Conservation (phyloP, 2,888 invertebrate genomes). For the Lymantria monacha region DNA sequence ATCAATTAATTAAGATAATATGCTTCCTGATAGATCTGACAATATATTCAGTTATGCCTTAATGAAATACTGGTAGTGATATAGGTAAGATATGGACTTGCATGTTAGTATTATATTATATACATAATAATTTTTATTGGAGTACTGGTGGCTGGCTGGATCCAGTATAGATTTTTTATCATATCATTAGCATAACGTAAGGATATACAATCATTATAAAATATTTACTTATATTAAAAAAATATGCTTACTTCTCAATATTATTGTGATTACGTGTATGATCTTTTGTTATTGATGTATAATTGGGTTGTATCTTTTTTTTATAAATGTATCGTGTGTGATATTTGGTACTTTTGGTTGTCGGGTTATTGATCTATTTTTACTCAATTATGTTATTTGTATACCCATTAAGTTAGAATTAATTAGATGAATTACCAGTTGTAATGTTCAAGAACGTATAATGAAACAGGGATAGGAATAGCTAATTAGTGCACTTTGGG, state of each 20-base stretch:
- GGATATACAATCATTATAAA: slow-evolving; percentile 49
- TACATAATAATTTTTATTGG: slow-evolving; percentile 47
- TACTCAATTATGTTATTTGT: slow-evolving; percentile 11
- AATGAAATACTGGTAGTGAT: slow-evolving; percentile 73
- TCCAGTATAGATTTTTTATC: slow-evolving; percentile 78
- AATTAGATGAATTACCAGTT: slow-evolving; percentile 19
- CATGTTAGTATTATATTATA: slow-evolving; percentile 62
- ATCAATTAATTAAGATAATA: slow-evolving; percentile 76
- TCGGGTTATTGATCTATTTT: slow-evolving; percentile 25
- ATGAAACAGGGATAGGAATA: too few relatives aligned
- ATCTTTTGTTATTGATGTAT: background rate
- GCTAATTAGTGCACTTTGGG: too few relatives aligned
- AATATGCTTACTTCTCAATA: slow-evolving; percentile 38
- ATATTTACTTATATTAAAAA: slow-evolving; percentile 46
- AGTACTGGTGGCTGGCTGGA: slow-evolving; percentile 62
- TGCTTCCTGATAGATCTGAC: slow-evolving; percentile 81
- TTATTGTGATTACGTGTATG: slow-evolving; percentile 3
- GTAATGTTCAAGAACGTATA: slow-evolving; percentile 17
- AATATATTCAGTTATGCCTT: slow-evolving; percentile 80
- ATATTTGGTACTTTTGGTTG: slow-evolving; percentile 13
- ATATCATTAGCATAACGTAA: slow-evolving; percentile 80
- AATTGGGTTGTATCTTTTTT: slow-evolving; percentile 2
- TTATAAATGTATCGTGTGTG: slow-evolving; percentile 16
- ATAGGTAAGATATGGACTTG: slow-evolving; percentile 64
- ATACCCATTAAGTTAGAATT: slow-evolving; percentile 3